A percentile compares a stretch with the other conserved stretches of the same genome.
phyloP scores from a whole-genome alignment of 2,888 invertebrate species.

The Hypomecis atomaria region DNA sequence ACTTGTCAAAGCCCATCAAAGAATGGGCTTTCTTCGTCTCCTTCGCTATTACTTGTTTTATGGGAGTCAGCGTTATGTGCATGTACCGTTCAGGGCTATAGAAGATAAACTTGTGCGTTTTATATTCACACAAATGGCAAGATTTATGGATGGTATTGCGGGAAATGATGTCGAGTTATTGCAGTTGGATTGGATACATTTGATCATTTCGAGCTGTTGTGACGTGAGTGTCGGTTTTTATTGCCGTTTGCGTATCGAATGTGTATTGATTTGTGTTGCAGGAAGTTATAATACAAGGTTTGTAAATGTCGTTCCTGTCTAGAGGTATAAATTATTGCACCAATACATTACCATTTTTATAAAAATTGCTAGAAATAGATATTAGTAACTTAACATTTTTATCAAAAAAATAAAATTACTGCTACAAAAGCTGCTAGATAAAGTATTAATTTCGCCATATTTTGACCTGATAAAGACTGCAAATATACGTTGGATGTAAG shows the following conservation, averaged over 20 bases:
- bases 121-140: slow-evolving; percentile 15
- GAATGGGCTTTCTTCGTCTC: slow-evolving; percentile 58
- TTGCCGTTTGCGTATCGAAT: slow-evolving; percentile 7
- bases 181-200: slow-evolving; percentile 27
- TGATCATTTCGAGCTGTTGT: slow-evolving; percentile 19
- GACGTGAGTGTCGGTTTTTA: slow-evolving; percentile 22
- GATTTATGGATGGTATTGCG: slow-evolving; percentile 26
- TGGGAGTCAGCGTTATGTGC: slow-evolving; percentile 57
- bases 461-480: no score
- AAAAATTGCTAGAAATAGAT: no score
- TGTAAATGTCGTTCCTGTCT: background rate
- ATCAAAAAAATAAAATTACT: no score
- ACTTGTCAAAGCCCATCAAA: slow-evolving; percentile 45
- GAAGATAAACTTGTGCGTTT: slow-evolving; percentile 18
- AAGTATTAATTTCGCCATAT: no score
- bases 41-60: slow-evolving; percentile 56
- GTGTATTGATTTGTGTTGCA: background rate
- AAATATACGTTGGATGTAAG: no score
- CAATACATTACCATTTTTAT: no score
- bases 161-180: slow-evolving; percentile 24
- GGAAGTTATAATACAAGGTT: background rate
- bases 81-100: slow-evolving; percentile 49
- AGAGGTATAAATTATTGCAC: no score
- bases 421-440: no score
- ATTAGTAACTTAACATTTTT: no score